Conservation (phyloP, 2,888 invertebrate genomes). For the Oscheius myriophilus region DNA sequence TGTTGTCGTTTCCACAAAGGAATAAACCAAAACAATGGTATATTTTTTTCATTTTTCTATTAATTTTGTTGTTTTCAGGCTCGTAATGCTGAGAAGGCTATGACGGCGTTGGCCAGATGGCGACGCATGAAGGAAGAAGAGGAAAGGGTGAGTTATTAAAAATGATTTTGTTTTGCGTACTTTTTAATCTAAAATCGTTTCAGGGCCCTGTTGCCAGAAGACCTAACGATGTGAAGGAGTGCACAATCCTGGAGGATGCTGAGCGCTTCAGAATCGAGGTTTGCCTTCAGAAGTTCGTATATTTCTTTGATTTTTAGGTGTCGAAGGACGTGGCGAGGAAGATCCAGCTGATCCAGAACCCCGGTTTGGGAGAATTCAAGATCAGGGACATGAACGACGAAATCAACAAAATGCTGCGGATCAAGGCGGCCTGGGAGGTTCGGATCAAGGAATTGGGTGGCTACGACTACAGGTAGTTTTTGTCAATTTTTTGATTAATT, state of each 20-base stretch:
- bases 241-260: conserved; percentile 87
- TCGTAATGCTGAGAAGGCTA: conserved; percentile 96
- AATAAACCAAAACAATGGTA: too few species aligned
- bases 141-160: conserved; percentile 60
- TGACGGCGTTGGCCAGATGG: conserved; percentile 99
- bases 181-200: not conserved
- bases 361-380: conserved; percentile 97
- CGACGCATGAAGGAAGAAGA: conserved; percentile 93
- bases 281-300: not conserved
- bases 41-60: conserved; percentile 28
- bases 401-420: conserved; percentile 94
- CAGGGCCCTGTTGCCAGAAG: conserved; percentile 54
- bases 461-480: conserved; percentile 78
- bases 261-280: conserved; percentile 87
- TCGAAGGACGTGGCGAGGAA: conserved; percentile 96
- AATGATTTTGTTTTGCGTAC: not conserved
- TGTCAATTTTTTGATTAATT: too few species aligned
- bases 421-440: conserved; percentile 87
- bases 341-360: conserved; percentile 91
- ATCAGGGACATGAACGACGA: conserved; percentile 98
- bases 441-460: conserved; percentile 94
- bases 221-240: conserved; percentile 82
- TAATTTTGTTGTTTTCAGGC: conserved; percentile 75
- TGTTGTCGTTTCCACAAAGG: too few species aligned
- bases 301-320: conserved; percentile 78